Base-by-base conservation (phyloP, 1,140 invertebrate genomes). In the Tetramorium simillimum region DNA sequence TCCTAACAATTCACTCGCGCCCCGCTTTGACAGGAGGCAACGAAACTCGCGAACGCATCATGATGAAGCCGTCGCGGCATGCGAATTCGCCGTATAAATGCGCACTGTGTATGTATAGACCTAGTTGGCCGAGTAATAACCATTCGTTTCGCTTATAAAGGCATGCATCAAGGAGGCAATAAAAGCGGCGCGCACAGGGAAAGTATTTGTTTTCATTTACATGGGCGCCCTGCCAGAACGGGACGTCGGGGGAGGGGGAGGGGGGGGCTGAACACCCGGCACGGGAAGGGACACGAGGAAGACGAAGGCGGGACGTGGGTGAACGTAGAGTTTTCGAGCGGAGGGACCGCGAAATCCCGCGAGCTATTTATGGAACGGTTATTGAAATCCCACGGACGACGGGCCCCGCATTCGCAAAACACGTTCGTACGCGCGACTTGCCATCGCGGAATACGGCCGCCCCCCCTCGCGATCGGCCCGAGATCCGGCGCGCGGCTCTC, bases 191-290 rank as follows among this genome's bases (percentile, higher is more conserved):
- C 75, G 86, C 87, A 89, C 69, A 89, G 89, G 86, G 86, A 92
- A 93, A 93, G 92, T 94, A 94, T 94, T 94, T 94, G 94, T 94
- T 94, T 93, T 94, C 93, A 94, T 94, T 94, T 94, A 91, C 93
- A 94, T 94, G 93, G 93, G 93, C 94, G 85, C 87, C 80, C 77
- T 92, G 93, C 93, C 93, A 94, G 93, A 93, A 92, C 88, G 89
- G 88, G 88, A 90, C 78, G 88, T 87, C 43, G 28, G 33, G 46
- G 49, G 1, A 12, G 46, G 51, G 1, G 56, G 51, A 60, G 72
- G 73, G 43, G 37, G 0, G 18, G 33, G 46, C 51, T 65, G 67
- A 78, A 80, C 37, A 40, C 49, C 49, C 40, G 53, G 43, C 28
- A 33, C 28, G 85, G 67, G 58, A 62, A 62, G 72, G 58, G 70